Percentiles rank a stretch among this genome's conserved stretches.
phyloP scores from a whole-genome alignment of 1,140 invertebrate species.

The Solen grandis region DNA sequence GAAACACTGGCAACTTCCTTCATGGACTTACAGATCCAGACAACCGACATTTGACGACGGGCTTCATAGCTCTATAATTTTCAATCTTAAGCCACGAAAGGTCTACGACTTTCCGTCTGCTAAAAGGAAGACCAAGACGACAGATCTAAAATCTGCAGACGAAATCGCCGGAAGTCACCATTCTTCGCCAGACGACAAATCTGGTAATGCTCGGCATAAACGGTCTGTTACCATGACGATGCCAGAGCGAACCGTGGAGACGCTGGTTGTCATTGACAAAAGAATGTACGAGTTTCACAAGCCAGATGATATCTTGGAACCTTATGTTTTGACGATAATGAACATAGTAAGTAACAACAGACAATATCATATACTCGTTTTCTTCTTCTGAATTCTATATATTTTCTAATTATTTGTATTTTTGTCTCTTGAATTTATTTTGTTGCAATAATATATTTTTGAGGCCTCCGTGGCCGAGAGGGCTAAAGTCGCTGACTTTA shows the following conservation, averaged over 20 bases:
- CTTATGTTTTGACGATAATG: slow-evolving; percentile 95
- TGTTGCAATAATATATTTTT: slow-evolving; percentile 55
- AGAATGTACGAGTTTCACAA: slow-evolving; percentile 90
- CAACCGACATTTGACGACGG: not conserved
- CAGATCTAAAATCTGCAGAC: not conserved
- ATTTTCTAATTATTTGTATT: not conserved
- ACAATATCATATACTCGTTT: too few species aligned
- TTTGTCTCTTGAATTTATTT: slow-evolving; percentile 10
- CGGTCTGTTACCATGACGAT: slow-evolving; percentile 73
- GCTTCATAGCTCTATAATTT: not conserved
- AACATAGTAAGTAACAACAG: slow-evolving; percentile 90
- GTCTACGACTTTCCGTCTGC: slow-evolving; percentile 32
- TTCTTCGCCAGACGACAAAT: not conserved
- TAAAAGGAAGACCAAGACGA: not conserved
- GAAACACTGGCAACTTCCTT: not conserved
- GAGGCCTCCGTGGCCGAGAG: too few species aligned
- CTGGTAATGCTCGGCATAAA: slow-evolving; percentile 19
- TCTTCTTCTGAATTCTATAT: not conserved
- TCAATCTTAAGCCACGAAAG: slow-evolving; percentile 36
- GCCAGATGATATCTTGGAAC: slow-evolving; percentile 81
- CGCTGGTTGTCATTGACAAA: slow-evolving; percentile 92
- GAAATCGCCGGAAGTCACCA: not conserved
- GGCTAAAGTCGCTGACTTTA: too few species aligned
- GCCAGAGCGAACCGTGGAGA: slow-evolving; percentile 89
- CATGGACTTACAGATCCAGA: not conserved